Evolutionary conservation across 2,113 vertebrate genomes (phyloP).

Genomic region (Pedetes capensis): DNA sequence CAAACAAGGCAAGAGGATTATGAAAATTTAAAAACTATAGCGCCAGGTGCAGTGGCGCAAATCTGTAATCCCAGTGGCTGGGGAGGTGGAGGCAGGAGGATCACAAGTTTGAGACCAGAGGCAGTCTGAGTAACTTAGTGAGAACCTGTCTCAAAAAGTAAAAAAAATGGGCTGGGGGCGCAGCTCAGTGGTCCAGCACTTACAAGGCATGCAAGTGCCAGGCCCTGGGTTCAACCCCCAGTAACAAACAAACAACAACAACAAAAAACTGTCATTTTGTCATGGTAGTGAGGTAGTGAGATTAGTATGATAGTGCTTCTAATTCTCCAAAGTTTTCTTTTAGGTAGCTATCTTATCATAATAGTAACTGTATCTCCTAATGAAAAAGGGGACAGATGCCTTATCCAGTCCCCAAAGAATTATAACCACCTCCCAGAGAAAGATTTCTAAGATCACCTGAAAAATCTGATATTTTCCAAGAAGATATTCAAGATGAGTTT

Average conservation of each 20-base stretch:
- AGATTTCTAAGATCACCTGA: constrained; percentile 26
- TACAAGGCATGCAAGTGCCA: no score
- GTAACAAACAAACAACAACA: no score
- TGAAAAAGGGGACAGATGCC: not conserved
- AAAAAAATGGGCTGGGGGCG: no score
- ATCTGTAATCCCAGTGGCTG: no score
- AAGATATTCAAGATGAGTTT: not conserved
- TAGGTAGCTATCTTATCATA: not conserved
- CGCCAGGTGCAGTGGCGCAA: not conserved
- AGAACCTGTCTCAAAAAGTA: no score
- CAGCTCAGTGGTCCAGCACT: no score
- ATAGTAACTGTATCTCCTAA: not conserved
- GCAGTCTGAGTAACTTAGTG: no score
- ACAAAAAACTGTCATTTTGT: not conserved
- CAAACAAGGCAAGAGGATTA: not conserved
- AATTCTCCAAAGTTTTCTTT: not conserved
- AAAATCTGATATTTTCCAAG: not conserved
- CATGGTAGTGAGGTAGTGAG: not conserved
- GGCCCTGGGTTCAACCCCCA: no score
- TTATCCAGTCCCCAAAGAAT: not conserved
- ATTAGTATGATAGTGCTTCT: not conserved
- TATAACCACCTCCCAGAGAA: not conserved
- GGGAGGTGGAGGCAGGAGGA: no score
- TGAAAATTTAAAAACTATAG: not conserved
- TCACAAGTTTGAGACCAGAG: no score